Evolutionary conservation across 2,113 vertebrate genomes (phyloP), one percentile per base, ranked within the genome.

Genomic region (Chinchilla lanigera): DNA sequence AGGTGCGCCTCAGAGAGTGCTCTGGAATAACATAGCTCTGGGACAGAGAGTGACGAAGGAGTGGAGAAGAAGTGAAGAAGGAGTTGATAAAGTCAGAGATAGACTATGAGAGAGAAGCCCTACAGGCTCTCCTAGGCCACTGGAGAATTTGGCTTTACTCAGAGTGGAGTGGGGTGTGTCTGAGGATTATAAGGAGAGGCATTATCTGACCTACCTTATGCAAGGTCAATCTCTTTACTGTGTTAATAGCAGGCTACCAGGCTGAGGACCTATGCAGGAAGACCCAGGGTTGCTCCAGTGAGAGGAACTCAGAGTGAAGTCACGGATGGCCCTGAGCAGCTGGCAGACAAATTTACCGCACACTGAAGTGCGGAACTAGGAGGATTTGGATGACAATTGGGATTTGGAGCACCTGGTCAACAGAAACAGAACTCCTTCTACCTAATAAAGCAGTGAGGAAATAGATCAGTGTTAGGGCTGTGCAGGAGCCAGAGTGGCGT

Each of bases 221-320:
- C 38, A 90, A 92, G 47, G 56, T 24, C 50, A 35, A 19, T 67
- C n/a, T 33, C 13, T 35, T 30, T 47, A 19, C 28, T 58, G 22
- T 60, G 14, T 35, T 30, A 38, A 33, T 38, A 52, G 2, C 1
- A 33, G 54, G 41, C 56, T 17, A 0, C 0, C 5, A 61, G 10
- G 11, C 22, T 26, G 14, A 58, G 33, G 44, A 11, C 17, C 3
- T 41, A 19, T 26, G 10, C 2, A 11, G 41, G 47, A 77, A 90
- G 20, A 41, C 41, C 13, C 12, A 11, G 0, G 0, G 16, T 0
- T 7, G 3, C 3, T 0, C n/a, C 13, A 1, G 2, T 9, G 87
- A 90, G 69, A 41, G 44, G 87, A 38, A 73, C 1, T 22, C 26
- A 38, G 41, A 19, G 20, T 1, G 5, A 92, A 52, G 19, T 77